Evolutionary conservation across 2,888 invertebrate genomes (phyloP).

Genomic region (Lasioglossum marginatum): DNA sequence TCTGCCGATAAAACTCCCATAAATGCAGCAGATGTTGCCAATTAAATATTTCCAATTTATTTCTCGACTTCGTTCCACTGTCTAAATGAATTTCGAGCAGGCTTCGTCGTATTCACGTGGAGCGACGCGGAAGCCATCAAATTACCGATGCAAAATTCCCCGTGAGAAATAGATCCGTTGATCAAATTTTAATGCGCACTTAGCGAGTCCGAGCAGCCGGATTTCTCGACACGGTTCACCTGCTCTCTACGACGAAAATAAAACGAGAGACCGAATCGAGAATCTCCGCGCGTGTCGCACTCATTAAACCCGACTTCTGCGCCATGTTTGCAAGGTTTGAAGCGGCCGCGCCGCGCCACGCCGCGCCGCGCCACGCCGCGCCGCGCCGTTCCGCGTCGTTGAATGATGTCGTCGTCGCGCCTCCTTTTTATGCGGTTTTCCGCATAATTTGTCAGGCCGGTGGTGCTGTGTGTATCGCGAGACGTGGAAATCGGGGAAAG

Average conservation of each 20-base stretch:
- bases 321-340: conserved; percentile 65
- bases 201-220: conserved; percentile 7
- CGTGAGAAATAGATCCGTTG: conserved; percentile 28
- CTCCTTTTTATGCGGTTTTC: conserved; percentile 75
- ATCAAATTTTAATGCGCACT: conserved; percentile 55
- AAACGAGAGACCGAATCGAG: conserved; percentile 48
- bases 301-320: conserved; percentile 65
- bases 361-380: not conserved
- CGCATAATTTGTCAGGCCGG: conserved; percentile 77
- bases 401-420: conserved; percentile 59
- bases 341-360: conserved; percentile 16
- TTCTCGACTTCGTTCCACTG: not conserved
- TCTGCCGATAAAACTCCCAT: not conserved
- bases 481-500: conserved; percentile 26
- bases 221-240: conserved; percentile 33
- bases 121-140: conserved; percentile 17
- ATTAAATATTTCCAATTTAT: not conserved
- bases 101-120: not conserved
- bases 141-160: conserved; percentile 22
- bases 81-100: not conserved
- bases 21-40: not conserved
- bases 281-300: conserved; percentile 49
- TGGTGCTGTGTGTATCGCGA: conserved; percentile 1
- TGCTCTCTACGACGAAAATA: not conserved
- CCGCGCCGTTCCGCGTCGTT: not conserved